Evolutionary conservation across 2,113 vertebrate species (phyloP).

Genomic region (Mirza zaza): DNA sequence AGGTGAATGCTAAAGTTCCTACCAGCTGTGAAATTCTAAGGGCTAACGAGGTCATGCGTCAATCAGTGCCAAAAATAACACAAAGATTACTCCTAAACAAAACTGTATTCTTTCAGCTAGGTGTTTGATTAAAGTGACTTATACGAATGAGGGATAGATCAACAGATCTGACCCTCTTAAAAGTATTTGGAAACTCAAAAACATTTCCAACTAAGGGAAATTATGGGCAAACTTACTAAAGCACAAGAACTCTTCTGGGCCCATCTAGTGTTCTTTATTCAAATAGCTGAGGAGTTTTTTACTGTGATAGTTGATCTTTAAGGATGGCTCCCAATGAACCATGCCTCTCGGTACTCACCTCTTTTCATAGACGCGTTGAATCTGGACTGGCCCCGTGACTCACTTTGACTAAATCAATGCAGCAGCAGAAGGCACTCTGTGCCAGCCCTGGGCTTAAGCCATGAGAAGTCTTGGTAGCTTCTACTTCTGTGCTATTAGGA

Average conservation of each 20-base stretch:
- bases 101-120: background rate
- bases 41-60: background rate
- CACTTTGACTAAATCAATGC: background rate
- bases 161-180: conserved; percentile 8
- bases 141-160: background rate
- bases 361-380: too few species aligned
- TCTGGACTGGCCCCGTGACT: background rate
- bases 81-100: background rate
- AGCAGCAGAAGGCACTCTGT: background rate
- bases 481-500: background rate
- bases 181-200: conserved; percentile 1
- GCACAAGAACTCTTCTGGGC: background rate
- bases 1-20: background rate
- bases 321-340: background rate
- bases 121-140: background rate
- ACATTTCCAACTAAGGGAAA: background rate
- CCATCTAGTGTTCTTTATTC: background rate
- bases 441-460: background rate
- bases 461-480: background rate
- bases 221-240: background rate
- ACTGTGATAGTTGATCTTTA: background rate
- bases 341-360: background rate
- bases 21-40: background rate
- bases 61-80: background rate
- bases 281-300: background rate